A percentile compares a stretch with the other conserved stretches of the same genome.
Conservation (phyloP, 2,113 vertebrate genomes). For the Cavia porcellus region DNA sequence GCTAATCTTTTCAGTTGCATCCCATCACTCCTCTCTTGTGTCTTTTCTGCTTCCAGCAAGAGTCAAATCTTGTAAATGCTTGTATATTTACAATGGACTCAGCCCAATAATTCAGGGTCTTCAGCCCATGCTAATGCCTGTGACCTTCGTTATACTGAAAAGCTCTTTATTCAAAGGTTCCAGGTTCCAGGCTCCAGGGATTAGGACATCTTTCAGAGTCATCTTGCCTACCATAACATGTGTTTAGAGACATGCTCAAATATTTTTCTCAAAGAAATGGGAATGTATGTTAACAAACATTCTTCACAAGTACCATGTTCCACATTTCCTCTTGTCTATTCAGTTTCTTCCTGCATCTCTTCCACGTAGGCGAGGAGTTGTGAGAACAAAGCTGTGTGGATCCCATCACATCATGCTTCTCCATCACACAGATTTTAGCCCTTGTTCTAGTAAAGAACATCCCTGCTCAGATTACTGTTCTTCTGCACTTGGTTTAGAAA, state of each 20-base stretch:
- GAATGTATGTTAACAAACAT: background rate
- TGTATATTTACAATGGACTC: background rate
- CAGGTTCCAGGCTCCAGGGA: background rate
- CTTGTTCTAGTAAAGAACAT: slow-evolving; percentile 95
- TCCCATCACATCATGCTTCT: background rate
- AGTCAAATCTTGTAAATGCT: background rate
- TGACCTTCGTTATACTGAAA: background rate
- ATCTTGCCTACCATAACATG: slow-evolving; percentile 85
- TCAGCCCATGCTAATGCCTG: background rate
- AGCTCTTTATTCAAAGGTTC: no score
- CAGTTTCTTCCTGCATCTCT: background rate
- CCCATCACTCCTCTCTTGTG: background rate
- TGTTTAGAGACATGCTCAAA: slow-evolving; percentile 90
- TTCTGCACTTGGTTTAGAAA: slow-evolving; percentile 96
- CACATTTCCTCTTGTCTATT: background rate
- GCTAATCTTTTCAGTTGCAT: background rate
- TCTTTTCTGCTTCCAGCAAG: background rate
- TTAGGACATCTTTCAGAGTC: background rate
- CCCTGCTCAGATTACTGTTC: slow-evolving; percentile 94
- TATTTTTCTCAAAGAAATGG: background rate
- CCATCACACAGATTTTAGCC: slow-evolving; percentile 90
- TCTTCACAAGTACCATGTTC: background rate
- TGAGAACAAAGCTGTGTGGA: background rate
- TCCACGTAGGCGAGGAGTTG: background rate
- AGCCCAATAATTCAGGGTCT: background rate